These are phyloP conservation scores for Panthera tigris DNA, from an alignment of 2,113 vertebrate genomes.

Conservation along the genomic window DNA sequence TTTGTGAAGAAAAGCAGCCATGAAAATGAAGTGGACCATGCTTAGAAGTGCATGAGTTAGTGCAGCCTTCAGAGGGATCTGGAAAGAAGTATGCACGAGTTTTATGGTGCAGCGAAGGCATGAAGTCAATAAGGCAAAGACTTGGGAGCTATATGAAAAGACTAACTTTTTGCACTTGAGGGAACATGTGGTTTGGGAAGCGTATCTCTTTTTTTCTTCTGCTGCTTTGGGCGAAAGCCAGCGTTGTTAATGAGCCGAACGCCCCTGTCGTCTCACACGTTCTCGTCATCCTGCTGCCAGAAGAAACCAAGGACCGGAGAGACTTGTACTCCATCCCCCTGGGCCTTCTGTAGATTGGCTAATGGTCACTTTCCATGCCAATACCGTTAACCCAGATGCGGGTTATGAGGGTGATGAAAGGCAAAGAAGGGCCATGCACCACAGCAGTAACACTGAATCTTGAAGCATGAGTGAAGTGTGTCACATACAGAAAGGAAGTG, in stretches of 20 bases:
- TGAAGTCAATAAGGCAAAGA: no score
- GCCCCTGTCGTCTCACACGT: background rate
- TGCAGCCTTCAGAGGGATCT: background rate
- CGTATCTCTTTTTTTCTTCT: background rate
- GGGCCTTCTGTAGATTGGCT: background rate
- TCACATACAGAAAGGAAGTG: background rate
- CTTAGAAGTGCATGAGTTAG: background rate
- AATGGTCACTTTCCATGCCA: background rate
- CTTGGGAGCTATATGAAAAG: background rate
- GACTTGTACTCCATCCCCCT: background rate
- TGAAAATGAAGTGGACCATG: background rate
- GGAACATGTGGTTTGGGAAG: background rate
- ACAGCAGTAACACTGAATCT: background rate
- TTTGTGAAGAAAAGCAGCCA: background rate
- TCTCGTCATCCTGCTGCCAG: background rate
- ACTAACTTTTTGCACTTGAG: background rate
- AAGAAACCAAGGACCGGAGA: background rate
- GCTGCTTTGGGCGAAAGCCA: background rate
- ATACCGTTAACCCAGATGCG: rapidly evolving
- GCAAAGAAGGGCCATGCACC: background rate
- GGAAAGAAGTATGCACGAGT: no score
- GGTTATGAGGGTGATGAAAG: background rate
- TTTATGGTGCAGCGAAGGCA: background rate
- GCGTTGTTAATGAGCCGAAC: background rate
- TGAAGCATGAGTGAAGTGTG: background rate